Conservation (phyloP, 2,888 invertebrate genomes). For the Mesorhabditis belari region DNA sequence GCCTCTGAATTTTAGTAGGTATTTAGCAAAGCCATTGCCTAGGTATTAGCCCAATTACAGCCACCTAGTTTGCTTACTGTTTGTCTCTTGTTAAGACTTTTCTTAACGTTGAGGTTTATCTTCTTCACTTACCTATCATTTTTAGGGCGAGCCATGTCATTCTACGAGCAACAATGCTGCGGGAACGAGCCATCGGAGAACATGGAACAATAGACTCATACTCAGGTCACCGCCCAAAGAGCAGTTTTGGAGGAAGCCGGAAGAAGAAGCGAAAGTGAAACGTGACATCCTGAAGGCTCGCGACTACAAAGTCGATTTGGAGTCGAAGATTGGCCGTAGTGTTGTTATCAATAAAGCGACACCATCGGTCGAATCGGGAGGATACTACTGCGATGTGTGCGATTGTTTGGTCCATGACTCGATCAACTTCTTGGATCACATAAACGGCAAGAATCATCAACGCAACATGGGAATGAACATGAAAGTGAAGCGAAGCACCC, state of each 20-base stretch:
- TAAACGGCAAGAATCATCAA: constrained; percentile 93
- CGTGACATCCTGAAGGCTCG: constrained; percentile 83
- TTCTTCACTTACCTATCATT: too few relatives aligned
- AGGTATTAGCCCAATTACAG: too few relatives aligned
- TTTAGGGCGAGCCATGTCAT: constrained; percentile 34
- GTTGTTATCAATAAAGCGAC: constrained; percentile 97
- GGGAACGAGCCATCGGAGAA: constrained; percentile 74
- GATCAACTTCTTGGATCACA: constrained; percentile 97
- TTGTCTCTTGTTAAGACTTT: too few relatives aligned
- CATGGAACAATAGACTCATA: constrained; percentile 74
- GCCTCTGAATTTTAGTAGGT: too few relatives aligned
- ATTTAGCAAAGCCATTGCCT: too few relatives aligned
- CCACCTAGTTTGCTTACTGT: too few relatives aligned
- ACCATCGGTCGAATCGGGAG: constrained; percentile 91
- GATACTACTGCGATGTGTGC: constrained; percentile 98
- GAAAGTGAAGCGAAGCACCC: constrained; percentile 76
- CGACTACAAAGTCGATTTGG: constrained; percentile 90
- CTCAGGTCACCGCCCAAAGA: constrained; percentile 18
- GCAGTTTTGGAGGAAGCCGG: constrained; percentile 26
- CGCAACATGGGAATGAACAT: constrained; percentile 45
- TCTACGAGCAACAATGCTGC: constrained; percentile 30
- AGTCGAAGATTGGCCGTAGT: constrained; percentile 93
- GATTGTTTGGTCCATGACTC: constrained; percentile 88
- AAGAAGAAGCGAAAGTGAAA: constrained; percentile 61
- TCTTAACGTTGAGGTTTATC: too few relatives aligned